Percentiles rank a stretch among this genome's conserved stretches.
Conservation (phyloP, 2,113 vertebrate genomes). For the Pterocles orientalis region DNA sequence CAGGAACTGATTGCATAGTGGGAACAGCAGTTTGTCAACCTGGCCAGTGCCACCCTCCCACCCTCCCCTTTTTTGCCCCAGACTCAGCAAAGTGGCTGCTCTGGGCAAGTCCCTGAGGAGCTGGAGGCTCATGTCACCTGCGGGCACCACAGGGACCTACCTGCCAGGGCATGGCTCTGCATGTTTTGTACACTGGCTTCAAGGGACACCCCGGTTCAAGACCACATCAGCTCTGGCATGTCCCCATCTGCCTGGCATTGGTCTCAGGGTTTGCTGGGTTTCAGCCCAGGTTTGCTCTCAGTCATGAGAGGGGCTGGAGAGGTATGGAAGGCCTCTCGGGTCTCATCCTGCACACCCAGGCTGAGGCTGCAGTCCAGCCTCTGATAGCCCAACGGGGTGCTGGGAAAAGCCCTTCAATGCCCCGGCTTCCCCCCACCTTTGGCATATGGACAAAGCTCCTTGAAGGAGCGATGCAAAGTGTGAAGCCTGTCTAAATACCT, state of each 20-base stretch:
- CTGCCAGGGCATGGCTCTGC: neutral
- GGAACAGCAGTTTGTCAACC: neutral
- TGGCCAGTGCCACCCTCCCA: neutral
- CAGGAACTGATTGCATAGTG: neutral
- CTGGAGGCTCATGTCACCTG: rapidly evolving
- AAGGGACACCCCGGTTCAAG: neutral
- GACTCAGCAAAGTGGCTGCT: neutral
- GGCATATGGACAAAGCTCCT: rapidly evolving
- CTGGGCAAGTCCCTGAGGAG: neutral
- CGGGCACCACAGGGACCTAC: neutral
- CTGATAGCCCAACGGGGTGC: rapidly evolving
- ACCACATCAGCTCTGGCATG: neutral
- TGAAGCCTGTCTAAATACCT: neutral
- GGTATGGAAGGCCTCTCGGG: neutral
- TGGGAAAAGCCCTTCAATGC: neutral
- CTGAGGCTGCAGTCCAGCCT: neutral
- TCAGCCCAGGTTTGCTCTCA: neutral
- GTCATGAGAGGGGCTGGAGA: neutral
- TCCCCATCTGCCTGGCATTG: neutral
- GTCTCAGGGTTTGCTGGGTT: neutral
- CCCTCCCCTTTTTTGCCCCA: neutral
- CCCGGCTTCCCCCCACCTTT: neutral
- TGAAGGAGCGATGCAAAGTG: neutral
- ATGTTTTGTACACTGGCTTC: neutral
- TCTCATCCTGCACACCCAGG: neutral